Evolutionary conservation across 2,797 vertebrate genomes (phyloP).

Genomic region (Cottoperca gobio): DNA sequence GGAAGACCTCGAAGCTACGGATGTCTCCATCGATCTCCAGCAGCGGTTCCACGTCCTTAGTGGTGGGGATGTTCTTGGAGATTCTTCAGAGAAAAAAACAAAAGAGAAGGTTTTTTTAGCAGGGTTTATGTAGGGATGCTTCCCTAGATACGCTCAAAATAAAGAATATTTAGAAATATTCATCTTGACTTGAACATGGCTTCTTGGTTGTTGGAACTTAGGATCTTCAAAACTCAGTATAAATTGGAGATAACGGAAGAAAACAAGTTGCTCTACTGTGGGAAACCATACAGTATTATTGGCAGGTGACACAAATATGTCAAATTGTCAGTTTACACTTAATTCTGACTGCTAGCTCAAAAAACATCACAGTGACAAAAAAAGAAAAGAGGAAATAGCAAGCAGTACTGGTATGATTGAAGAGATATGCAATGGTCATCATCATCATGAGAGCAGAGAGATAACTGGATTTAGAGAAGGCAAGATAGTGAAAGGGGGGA

Average conservation of each 20-base stretch:
- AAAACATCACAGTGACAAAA: conserved; percentile 57
- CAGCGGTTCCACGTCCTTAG: conserved; percentile 97
- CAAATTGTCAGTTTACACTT: conserved; percentile 22
- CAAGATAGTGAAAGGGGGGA: conserved; percentile 75
- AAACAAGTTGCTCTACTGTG: neutral
- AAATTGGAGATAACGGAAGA: neutral
- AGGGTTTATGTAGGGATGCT: neutral
- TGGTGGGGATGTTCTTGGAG: conserved; percentile 98
- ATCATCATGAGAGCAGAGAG: conserved; percentile 77
- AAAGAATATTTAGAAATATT: neutral
- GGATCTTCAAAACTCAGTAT: neutral
- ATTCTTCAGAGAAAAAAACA: conserved; percentile 82
- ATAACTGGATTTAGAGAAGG: conserved; percentile 83
- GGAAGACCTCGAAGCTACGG: conserved; percentile 97
- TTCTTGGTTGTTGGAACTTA: neutral
- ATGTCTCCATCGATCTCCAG: conserved; percentile 97
- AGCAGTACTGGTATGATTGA: conserved; percentile 73
- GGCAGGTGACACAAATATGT: conserved; percentile 15
- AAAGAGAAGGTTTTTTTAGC: neutral
- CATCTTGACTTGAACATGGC: neutral
- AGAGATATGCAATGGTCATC: conserved; percentile 81
- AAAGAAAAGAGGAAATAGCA: conserved; percentile 73
- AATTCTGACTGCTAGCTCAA: conserved; percentile 38
- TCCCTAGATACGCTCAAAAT: neutral
- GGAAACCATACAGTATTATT: neutral